phyloP scores from a whole-genome alignment of 37 sponge, comb jelly and placozoan species.

The Oscarella lobularis region DNA sequence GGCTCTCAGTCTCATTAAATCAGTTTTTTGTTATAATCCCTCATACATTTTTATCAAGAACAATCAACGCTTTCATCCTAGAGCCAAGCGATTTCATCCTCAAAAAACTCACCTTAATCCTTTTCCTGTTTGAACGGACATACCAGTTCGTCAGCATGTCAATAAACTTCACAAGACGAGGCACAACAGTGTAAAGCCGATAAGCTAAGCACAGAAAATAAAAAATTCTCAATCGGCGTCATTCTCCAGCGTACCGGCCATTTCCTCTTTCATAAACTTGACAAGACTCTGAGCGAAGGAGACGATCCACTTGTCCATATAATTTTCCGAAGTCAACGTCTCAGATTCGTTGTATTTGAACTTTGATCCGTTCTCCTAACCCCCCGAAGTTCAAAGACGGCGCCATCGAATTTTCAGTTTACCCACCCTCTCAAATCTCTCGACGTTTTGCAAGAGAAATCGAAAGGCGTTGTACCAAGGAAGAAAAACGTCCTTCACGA shows the following conservation, averaged over 20 bases:
- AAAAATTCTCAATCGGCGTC: no score
- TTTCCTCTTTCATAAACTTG: conserved; percentile 79
- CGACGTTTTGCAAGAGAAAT: conserved; percentile 90
- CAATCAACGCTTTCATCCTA: no score
- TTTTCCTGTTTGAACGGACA: conserved; percentile 82
- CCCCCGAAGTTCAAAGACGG: not conserved
- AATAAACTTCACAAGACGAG: conserved; percentile 76
- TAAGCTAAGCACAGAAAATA: no score
- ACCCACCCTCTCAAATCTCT: conserved; percentile 42
- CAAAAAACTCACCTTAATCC: conserved; percentile 53
- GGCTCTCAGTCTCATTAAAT: conserved; percentile 1
- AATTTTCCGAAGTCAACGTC: conserved; percentile 39
- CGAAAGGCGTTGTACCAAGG: conserved; percentile 98
- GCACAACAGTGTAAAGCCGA: conserved; percentile 89
- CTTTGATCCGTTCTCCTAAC: conserved; percentile 39
- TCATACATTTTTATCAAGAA: not conserved
- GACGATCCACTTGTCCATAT: conserved; percentile 93
- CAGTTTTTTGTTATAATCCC: not conserved
- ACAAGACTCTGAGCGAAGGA: conserved; percentile 74
- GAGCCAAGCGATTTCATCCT: not conserved
- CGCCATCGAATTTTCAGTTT: not conserved
- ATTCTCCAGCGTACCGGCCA: conserved; percentile 39
- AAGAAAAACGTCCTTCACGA: conserved; percentile 93
- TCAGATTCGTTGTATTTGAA: conserved; percentile 36
- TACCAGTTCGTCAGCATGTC: conserved; percentile 98